Evolutionary conservation across 2,888 invertebrate species (phyloP).

Genomic region (Eilema griseolum): DNA sequence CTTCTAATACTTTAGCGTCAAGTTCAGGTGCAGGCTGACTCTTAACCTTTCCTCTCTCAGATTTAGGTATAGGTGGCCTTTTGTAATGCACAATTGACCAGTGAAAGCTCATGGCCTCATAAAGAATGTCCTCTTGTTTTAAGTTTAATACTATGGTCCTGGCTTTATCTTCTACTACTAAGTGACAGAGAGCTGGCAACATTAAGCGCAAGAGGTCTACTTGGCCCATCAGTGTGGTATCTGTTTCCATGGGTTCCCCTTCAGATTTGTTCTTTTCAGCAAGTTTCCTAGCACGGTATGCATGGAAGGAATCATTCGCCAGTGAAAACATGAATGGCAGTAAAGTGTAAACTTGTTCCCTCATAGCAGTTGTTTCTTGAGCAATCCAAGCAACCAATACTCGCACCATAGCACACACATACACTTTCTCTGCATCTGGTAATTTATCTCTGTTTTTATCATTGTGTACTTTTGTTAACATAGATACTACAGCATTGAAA

Average conservation of each 20-base stretch:
- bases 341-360: slow-evolving; percentile 92
- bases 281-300: slow-evolving; percentile 89
- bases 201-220: slow-evolving; percentile 93
- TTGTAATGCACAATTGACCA: slow-evolving; percentile 96
- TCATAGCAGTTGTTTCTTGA: slow-evolving; percentile 96
- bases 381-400: slow-evolving; percentile 96
- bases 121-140: slow-evolving; percentile 93
- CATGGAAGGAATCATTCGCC: slow-evolving; percentile 94
- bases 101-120: slow-evolving; percentile 93
- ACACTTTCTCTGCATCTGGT: slow-evolving; percentile 90
- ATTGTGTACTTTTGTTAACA: slow-evolving; percentile 91
- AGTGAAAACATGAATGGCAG: slow-evolving; percentile 93
- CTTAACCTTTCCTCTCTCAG: slow-evolving; percentile 91
- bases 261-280: slow-evolving; percentile 89
- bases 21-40: slow-evolving; percentile 92
- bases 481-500: slow-evolving; percentile 92
- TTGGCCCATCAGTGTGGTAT: slow-evolving; percentile 82
- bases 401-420: slow-evolving; percentile 94
- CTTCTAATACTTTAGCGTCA: slow-evolving; percentile 91
- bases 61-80: slow-evolving; percentile 92
- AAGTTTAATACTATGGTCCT: slow-evolving; percentile 92
- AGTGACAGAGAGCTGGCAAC: slow-evolving; percentile 95
- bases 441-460: slow-evolving; percentile 91
- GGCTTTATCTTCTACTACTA: slow-evolving; percentile 96
- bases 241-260: slow-evolving; percentile 82